Base-by-base conservation (phyloP, 2,113 vertebrate species). In the Hystrix cristata region DNA sequence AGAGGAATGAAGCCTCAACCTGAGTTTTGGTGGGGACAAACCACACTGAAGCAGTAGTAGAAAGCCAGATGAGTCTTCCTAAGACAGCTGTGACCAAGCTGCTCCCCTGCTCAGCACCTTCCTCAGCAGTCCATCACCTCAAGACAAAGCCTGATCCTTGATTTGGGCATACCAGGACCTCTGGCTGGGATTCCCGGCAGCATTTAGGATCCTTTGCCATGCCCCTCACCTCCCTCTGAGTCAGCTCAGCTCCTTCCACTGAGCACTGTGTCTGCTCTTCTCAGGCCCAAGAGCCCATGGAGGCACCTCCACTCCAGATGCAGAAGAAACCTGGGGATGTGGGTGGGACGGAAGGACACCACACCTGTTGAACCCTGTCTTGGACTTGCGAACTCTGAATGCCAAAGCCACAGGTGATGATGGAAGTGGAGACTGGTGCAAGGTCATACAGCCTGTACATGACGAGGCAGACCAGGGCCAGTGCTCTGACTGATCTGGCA, bases 131-230 rank as follows among this genome's bases (percentile, higher is more conserved):
- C 25, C 2, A 0, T 38, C 88, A 4, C 57, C 91, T 87, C 14
- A 38, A 80, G 34, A 25, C 4, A 15, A 72, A 82, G 55, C 48
- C 65, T 0, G 0, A 6, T 55, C 10, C 72, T 12, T 51, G 59
- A 0, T 0, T 48, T 9, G 2, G n/a, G 18, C 8, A 0, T 48
- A 25, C 71, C 14, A 31, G 89, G 60, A 38, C n/a, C 92, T 87
- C 60, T n/a, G 43, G 5, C 31, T 72, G 31, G 82, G 78, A 1
- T 80, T 57, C 15, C 4, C 31, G 2, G 23, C 13, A 25, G 27
- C 78, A 0, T 55, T 31, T 7, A 1, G 19, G 29, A 38, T 65
- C 23, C 25, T 31, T 10, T 53, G 2, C 60, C 31, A 0, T 3
- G 10, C 1, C 5, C 15, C 3, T 16, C 29, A 1, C 46, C 46